These are phyloP conservation scores for Ceratosolen solmsi DNA, from an alignment of 1,140 invertebrate species.

Conservation along the genomic window DNA sequence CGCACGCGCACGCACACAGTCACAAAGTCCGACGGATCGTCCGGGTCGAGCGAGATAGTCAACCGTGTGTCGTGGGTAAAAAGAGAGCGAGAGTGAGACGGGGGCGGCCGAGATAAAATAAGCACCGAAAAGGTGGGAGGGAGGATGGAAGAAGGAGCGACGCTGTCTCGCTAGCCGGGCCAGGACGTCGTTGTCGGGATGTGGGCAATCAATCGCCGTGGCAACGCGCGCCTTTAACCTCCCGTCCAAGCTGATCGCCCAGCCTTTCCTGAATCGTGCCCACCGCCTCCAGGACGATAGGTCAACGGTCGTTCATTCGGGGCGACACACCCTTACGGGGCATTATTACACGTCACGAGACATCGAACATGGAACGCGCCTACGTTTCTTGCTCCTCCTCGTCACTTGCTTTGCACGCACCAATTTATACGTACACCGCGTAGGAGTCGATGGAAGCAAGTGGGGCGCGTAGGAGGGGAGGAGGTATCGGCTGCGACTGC, in stretches of 20 bases:
- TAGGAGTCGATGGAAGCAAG: no score
- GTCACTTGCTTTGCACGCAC: no score
- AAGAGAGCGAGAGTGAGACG: neutral
- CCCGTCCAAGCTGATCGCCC: neutral
- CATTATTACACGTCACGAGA: no score
- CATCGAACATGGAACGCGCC: slow-evolving; percentile 18
- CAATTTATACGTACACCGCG: no score
- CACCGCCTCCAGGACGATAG: neutral
- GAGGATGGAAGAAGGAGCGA: slow-evolving; percentile 11
- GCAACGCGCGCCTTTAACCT: slow-evolving; percentile 50
- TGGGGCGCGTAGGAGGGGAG: no score
- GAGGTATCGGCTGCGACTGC: no score
- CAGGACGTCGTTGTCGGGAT: no score
- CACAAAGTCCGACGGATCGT: neutral
- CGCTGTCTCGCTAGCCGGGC: slow-evolving; percentile 31
- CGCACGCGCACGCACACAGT: neutral
- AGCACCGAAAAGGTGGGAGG: neutral
- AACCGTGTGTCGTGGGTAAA: neutral
- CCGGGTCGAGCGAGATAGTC: no score
- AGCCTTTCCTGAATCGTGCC: neutral
- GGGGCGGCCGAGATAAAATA: slow-evolving; percentile 12
- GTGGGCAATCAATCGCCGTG: slow-evolving; percentile 50
- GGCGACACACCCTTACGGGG: slow-evolving; percentile 39
- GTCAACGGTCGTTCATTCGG: neutral
- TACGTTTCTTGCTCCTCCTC: neutral